phyloP scores from a whole-genome alignment of 2,797 vertebrate genomes.

The Orientallactaga sibirica region DNA sequence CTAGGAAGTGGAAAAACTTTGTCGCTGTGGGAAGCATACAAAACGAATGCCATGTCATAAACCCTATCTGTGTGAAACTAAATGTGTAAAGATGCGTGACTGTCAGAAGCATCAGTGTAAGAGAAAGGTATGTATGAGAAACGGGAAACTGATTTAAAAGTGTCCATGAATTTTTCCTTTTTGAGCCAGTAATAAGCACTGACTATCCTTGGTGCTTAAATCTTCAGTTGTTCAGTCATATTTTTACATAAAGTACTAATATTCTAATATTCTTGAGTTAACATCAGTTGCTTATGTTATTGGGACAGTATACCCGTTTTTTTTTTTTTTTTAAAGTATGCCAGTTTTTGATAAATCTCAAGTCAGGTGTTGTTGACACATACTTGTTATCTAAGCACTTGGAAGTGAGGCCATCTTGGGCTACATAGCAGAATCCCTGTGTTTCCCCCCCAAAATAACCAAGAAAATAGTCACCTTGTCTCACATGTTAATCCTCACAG shows the following conservation, averaged over 20 bases:
- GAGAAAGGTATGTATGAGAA: conserved; percentile 89
- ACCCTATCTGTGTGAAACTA: conserved; percentile 96
- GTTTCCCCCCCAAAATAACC: background rate
- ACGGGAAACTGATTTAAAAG: background rate
- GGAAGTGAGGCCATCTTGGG: background rate
- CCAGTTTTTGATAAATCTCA: background rate
- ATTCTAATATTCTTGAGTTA: conserved; percentile 5
- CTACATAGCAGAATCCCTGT: background rate
- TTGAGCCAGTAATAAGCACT: background rate
- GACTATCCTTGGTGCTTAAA: conserved; percentile 10
- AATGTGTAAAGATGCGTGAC: conserved; percentile 93
- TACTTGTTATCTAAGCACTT: background rate
- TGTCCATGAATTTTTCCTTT: conserved; percentile 24
- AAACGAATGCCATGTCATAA: conserved; percentile 95
- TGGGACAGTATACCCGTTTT: background rate
- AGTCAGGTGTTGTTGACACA: background rate
- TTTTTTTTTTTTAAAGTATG: background rate
- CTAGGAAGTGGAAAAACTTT: conserved; percentile 97
- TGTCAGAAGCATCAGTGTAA: conserved; percentile 96
- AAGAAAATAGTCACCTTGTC: background rate
- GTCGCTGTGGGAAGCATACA: conserved; percentile 95
- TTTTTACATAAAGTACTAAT: conserved; percentile 49
- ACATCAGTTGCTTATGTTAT: conserved; percentile 11
- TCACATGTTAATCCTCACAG: background rate
- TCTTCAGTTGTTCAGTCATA: background rate